Conservation (phyloP, 1,140 invertebrate genomes). For the Rhopalosiphum padi region DNA sequence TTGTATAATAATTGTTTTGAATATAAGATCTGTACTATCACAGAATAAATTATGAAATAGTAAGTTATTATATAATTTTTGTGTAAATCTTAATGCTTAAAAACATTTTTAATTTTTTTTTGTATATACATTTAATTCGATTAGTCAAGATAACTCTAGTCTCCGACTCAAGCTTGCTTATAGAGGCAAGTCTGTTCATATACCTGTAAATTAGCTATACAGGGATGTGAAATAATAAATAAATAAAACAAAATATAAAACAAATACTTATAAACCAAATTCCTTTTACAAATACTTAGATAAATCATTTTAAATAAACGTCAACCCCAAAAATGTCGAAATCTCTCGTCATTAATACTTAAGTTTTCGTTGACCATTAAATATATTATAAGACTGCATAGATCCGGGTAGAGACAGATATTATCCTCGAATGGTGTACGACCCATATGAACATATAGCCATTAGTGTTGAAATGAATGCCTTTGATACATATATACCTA, state of each 20-base stretch:
- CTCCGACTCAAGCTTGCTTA: background rate
- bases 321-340: background rate
- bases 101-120: background rate
- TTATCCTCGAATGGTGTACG: background rate
- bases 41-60: too few relatives aligned
- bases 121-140: too few relatives aligned
- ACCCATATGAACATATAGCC: background rate
- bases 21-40: too few relatives aligned
- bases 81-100: too few relatives aligned
- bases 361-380: background rate
- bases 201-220: background rate
- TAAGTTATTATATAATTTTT: too few relatives aligned
- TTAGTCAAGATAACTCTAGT: background rate
- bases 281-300: background rate
- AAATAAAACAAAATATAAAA: conserved; percentile 6
- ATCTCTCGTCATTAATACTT: background rate
- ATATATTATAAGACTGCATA: background rate
- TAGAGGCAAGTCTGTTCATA: background rate
- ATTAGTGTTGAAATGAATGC: background rate
- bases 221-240: background rate
- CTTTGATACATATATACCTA: background rate
- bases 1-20: too few relatives aligned
- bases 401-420: background rate
- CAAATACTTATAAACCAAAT: background rate
- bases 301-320: background rate